Percentiles rank a stretch among this genome's conserved stretches.
Conservation (phyloP, 2,113 vertebrate genomes). For the Raphicerus campestris region DNA sequence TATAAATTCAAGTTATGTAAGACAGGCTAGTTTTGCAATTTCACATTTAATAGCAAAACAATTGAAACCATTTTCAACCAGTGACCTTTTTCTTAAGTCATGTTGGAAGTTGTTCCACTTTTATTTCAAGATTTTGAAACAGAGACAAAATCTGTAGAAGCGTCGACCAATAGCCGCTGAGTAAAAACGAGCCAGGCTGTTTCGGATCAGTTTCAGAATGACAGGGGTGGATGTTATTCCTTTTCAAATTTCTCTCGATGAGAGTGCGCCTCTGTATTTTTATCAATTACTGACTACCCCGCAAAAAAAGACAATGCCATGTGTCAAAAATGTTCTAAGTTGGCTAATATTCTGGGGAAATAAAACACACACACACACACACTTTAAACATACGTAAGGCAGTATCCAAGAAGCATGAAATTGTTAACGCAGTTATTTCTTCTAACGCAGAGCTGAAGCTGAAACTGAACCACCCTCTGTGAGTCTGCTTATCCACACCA, state of each 20-base stretch:
- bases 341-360: background rate
- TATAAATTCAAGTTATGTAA: slow-evolving; percentile 45
- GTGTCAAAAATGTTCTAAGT: background rate
- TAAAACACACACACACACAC: background rate
- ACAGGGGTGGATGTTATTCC: background rate
- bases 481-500: background rate
- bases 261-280: background rate
- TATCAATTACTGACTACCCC: background rate
- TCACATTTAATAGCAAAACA: slow-evolving; percentile 40
- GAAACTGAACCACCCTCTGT: background rate
- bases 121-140: slow-evolving; percentile 64
- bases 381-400: background rate
- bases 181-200: background rate
- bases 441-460: background rate
- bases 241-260: background rate
- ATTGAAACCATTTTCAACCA: slow-evolving; percentile 41
- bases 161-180: background rate
- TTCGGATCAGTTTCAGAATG: slow-evolving; percentile 19
- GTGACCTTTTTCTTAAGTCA: slow-evolving; percentile 31
- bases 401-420: background rate
- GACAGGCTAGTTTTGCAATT: slow-evolving; percentile 16
- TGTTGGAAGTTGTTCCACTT: slow-evolving; percentile 34
- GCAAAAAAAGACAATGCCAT: background rate
- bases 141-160: slow-evolving; percentile 30
- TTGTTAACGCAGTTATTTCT: background rate